Evolutionary conservation across 1,140 invertebrate species (phyloP).

Genomic region (Polypedilum pembai): DNA sequence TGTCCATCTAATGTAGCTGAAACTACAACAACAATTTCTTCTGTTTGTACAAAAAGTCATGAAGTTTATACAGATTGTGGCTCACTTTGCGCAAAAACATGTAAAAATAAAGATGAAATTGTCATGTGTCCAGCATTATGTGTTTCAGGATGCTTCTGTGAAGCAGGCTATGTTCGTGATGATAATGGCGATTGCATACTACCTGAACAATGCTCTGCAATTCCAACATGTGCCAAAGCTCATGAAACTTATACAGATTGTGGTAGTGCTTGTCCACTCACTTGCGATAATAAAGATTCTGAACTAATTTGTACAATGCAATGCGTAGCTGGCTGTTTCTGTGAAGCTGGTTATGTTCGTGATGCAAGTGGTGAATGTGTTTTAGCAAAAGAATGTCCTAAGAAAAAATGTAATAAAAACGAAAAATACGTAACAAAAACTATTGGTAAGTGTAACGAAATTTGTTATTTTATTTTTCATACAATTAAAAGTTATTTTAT

Average conservation of each 20-base stretch:
- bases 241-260: constrained; percentile 29
- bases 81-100: constrained; percentile 33
- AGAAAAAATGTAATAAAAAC: no score
- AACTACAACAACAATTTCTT: neutral
- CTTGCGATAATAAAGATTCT: neutral
- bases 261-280: constrained; percentile 24
- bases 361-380: neutral
- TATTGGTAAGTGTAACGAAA: no score
- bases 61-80: constrained; percentile 28
- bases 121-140: constrained; percentile 31
- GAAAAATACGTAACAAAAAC: no score
- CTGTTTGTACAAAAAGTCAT: constrained; percentile 16
- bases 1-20: neutral
- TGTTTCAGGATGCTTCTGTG: constrained; percentile 37
- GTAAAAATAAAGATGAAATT: constrained; percentile 31
- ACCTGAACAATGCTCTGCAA: constrained; percentile 32
- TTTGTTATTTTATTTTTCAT: no score
- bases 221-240: neutral
- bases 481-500: no score
- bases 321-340: neutral
- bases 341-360: neutral
- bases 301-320: neutral
- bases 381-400: no score
- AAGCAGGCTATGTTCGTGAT: constrained; percentile 35
- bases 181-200: constrained; percentile 34